Evolutionary conservation across 1,140 invertebrate genomes (phyloP), one percentile per base, ranked within the genome.

Genomic region (Hyles euphorbiae): DNA sequence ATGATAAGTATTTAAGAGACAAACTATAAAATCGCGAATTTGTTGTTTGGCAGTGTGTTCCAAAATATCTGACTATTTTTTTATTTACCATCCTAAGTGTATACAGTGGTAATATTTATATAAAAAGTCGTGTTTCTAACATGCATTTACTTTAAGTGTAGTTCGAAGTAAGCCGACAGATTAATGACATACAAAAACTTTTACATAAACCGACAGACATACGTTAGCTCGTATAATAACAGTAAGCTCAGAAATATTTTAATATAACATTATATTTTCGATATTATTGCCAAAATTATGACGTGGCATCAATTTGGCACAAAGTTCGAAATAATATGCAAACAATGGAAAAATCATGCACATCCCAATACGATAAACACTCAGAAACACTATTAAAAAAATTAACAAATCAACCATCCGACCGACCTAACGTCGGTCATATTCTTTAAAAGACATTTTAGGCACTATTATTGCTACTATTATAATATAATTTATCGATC

Each of bases 381-480:
- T 76, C 82, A 77, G 49, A 46, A 83, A 86, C 74, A 83, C 78
- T 79, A 55, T 79, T 22, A 81, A 70, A 79, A 78, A 78, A 78
- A 82, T 70, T 81, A 86, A 86, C 80, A 83, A 83, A 84, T 78
- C 80, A 77, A 81, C 70, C 76, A 83, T 81, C 67, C 62, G 67
- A 69, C 74, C 76, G 76, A 80, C 72, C 59, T 66, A 64, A 46
- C 50, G 68, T 76, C 71, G 78, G 74, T 71, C 60, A 65, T 68
- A 65, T 83, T 85, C 82, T 88, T 88, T 80, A 74, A 78, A 88
- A 86, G 83, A 87, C 68, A 72, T 81, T 80, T 63, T 77, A 88
- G 85, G 85, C 85, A 88, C 85, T 87, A 88, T 81, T 88, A 88
- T 88, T 88, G 83, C 85, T 87, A 88, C 77, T 81, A 86, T 78